phyloP scores from a whole-genome alignment of 1,140 invertebrate genomes.

The Scylla paramamosain region DNA sequence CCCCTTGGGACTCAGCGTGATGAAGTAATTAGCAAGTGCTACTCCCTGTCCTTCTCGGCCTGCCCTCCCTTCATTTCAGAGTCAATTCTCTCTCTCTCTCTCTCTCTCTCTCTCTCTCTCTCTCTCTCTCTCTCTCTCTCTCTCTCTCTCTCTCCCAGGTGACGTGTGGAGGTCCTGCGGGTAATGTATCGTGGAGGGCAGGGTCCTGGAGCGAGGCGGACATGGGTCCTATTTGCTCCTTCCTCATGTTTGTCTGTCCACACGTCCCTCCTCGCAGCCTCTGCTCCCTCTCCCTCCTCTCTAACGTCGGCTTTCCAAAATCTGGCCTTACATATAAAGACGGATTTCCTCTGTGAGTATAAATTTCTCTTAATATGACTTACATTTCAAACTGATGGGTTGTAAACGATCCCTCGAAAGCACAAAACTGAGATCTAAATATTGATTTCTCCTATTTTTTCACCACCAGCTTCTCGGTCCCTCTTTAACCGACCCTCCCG shows the following conservation, averaged over 20 bases:
- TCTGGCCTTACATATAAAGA: no score
- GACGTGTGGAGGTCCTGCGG: slow-evolving; percentile 31
- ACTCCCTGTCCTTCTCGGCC: background rate
- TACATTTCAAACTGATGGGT: no score
- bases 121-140: background rate
- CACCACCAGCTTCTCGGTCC: background rate
- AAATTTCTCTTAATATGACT: no score
- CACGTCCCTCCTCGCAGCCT: background rate
- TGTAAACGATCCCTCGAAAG: background rate
- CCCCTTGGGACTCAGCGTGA: background rate
- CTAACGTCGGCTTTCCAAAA: background rate
- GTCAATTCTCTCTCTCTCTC: background rate
- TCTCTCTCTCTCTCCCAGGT: slow-evolving; percentile 12
- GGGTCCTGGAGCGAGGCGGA: background rate
- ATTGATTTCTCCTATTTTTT: background rate
- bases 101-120: background rate
- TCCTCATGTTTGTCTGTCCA: background rate
- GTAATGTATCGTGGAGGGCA: slow-evolving; percentile 37
- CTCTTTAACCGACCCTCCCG: background rate
- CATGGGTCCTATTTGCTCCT: slow-evolving; percentile 34
- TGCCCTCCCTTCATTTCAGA: background rate
- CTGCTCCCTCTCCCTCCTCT: background rate
- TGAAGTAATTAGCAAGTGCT: slow-evolving; percentile 23
- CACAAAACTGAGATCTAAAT: background rate
- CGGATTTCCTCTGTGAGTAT: no score